Percentiles rank a stretch among this genome's conserved stretches.
Evolutionary conservation across 2,113 vertebrate genomes (phyloP).

Genomic region (Ictidomys tridecemlineatus): DNA sequence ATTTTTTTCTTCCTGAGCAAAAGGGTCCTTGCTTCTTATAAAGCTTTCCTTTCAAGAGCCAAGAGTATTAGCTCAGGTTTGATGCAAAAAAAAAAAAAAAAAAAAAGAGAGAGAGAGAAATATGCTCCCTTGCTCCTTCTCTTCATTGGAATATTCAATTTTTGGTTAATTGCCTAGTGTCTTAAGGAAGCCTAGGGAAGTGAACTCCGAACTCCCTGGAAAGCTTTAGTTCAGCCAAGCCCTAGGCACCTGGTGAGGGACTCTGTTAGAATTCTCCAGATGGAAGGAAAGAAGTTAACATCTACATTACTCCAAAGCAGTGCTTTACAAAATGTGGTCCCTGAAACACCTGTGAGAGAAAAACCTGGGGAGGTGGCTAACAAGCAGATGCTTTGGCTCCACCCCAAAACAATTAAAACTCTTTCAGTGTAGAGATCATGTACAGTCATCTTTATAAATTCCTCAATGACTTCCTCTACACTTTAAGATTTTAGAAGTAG

Average conservation of each 20-base stretch:
- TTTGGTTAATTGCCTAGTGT: slow-evolving; percentile 59
- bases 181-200: not conserved
- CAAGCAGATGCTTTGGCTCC: slow-evolving; percentile 27
- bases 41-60: not conserved
- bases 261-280: not conserved
- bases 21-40: not conserved
- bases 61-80: not conserved
- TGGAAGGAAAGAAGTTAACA: slow-evolving; percentile 50
- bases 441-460: not conserved
- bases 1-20: not conserved
- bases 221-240: slow-evolving; percentile 34
- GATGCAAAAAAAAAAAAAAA: not conserved
- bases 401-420: slow-evolving; percentile 5
- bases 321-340: slow-evolving; percentile 18
- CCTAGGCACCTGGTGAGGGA: slow-evolving; percentile 57
- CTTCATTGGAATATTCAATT: not conserved
- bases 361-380: not conserved
- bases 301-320: slow-evolving; percentile 56
- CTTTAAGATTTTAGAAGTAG: not conserved
- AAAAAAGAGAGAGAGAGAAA: not conserved
- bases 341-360: not conserved
- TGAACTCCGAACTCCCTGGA: slow-evolving; percentile 8
- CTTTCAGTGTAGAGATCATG: not conserved
- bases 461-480: not conserved
- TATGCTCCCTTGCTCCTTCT: not conserved